Conservation (phyloP, 2,113 vertebrate species). For the Eudyptes chrysolophus region DNA sequence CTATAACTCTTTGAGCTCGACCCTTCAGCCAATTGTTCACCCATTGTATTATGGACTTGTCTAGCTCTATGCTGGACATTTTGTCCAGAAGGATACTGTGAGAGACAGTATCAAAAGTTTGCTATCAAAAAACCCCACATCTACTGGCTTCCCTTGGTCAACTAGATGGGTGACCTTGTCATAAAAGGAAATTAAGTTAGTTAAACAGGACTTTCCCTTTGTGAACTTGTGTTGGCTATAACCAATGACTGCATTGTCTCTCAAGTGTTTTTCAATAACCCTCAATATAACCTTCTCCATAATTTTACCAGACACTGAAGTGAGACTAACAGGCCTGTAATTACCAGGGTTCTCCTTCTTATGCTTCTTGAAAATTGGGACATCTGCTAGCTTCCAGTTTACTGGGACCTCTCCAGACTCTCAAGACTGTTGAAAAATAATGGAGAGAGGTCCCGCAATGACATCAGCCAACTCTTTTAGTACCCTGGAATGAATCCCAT, state of each 20-base stretch:
- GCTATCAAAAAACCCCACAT: not conserved
- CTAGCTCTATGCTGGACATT: not conserved
- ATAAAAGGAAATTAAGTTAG: not conserved
- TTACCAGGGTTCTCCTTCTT: not conserved
- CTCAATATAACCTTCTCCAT: not conserved
- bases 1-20: not conserved
- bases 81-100: not conserved
- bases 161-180: not conserved
- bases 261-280: not conserved
- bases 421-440: not conserved
- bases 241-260: not conserved
- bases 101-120: not conserved
- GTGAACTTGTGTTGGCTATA: not conserved
- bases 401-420: not conserved
- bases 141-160: not conserved
- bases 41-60: not conserved
- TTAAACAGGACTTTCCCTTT: not conserved
- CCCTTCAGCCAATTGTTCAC: not conserved
- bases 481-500: not conserved
- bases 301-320: not conserved
- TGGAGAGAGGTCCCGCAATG: not conserved
- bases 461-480: not conserved
- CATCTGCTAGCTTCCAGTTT: not conserved
- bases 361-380: not conserved
- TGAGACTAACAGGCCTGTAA: not conserved